A percentile compares a stretch with the other conserved stretches of the same genome.
phyloP scores from a whole-genome alignment of 2,888 invertebrate genomes.

The Sphaeridia pumilis region DNA sequence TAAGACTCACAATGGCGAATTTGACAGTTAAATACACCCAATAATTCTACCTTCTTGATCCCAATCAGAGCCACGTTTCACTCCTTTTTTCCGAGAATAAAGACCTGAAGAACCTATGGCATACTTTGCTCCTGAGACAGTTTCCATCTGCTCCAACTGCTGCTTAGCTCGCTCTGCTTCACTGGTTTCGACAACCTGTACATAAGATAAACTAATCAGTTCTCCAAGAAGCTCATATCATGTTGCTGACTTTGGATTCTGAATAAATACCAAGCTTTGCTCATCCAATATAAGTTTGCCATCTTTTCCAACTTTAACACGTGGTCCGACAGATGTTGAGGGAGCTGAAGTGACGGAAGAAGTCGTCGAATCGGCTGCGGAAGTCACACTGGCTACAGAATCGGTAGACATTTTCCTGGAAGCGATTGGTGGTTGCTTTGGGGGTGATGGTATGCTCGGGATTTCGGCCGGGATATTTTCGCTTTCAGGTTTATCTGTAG shows the following conservation, averaged over 20 bases:
- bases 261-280: constrained; percentile 53
- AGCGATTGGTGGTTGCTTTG: not conserved
- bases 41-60: constrained; percentile 42
- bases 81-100: constrained; percentile 46
- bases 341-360: not conserved
- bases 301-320: constrained; percentile 72
- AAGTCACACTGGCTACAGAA: constrained; percentile 1
- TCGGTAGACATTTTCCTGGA: constrained; percentile 1
- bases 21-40: too few species aligned
- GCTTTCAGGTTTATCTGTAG: not conserved
- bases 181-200: constrained; percentile 58
- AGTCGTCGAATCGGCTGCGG: not conserved
- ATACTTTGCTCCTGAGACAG: constrained; percentile 52
- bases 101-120: constrained; percentile 41
- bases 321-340: constrained; percentile 44
- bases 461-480: not conserved
- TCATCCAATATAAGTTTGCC: constrained; percentile 77
- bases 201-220: not conserved
- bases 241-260: not conserved
- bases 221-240: not conserved
- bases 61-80: constrained; percentile 62
- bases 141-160: constrained; percentile 51
- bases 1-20: not conserved
- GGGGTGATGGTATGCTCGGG: too few species aligned
- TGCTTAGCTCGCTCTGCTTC: constrained; percentile 44